phyloP scores from a whole-genome alignment of 2,113 vertebrate species.

The Thermophis baileyi region DNA sequence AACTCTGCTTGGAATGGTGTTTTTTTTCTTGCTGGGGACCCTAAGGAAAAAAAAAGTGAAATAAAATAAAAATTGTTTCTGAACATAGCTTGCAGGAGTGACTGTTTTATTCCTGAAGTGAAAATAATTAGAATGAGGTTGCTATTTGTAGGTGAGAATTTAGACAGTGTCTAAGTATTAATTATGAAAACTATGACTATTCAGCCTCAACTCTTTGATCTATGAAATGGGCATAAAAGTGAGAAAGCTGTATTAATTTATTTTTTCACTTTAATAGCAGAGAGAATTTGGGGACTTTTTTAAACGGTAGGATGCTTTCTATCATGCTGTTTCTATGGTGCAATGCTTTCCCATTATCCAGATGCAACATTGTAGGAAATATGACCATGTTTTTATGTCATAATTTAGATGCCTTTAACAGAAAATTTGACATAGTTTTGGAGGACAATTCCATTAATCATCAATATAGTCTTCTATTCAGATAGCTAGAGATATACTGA shows the following conservation, averaged over 20 bases:
- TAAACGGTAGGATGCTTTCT: background rate
- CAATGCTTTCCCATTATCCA: background rate
- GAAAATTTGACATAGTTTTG: background rate
- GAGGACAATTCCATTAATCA: background rate
- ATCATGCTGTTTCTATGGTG: background rate
- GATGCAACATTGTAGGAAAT: background rate
- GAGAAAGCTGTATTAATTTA: background rate
- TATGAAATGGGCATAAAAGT: background rate
- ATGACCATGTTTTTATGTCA: background rate
- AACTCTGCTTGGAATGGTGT: constrained; percentile 6
- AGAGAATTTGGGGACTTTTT: background rate
- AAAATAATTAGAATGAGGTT: background rate
- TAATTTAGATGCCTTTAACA: background rate
- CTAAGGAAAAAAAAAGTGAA: background rate
- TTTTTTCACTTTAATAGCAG: background rate
- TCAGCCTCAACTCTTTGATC: background rate
- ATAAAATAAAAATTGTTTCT: background rate
- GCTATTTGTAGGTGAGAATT: background rate
- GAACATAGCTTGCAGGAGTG: constrained; percentile 5
- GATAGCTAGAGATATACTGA: background rate
- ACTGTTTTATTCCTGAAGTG: background rate
- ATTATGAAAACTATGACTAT: background rate
- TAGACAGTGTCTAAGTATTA: too few species aligned
- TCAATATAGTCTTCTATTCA: background rate
- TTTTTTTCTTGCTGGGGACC: constrained; percentile 19